A percentile compares a stretch with the other conserved stretches of the same genome.
Conservation (phyloP, 2,797 vertebrate genomes). For the Manis crassicaudata region DNA sequence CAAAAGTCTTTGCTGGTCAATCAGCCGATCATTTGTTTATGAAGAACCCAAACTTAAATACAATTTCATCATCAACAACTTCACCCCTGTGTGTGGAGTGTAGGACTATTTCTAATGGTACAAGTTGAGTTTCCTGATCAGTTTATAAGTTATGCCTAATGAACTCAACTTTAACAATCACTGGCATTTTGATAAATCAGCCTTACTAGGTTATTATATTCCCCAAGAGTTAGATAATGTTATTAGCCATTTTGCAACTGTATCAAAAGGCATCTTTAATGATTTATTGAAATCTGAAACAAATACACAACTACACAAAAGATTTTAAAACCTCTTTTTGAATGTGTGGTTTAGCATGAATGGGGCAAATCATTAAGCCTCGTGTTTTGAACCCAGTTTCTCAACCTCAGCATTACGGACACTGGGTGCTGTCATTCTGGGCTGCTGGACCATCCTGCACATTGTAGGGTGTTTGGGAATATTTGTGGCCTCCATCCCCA, state of each 20-base stretch:
- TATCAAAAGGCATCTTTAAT: constrained; percentile 54
- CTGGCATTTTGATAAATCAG: constrained; percentile 4
- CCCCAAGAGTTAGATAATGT: constrained; percentile 51
- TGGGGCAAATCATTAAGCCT: neutral
- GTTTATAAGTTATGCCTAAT: neutral
- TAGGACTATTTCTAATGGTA: neutral
- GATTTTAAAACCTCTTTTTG: constrained; percentile 5
- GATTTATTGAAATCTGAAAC: neutral
- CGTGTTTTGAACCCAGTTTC: neutral
- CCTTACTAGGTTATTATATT: constrained; percentile 58
- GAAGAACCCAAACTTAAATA: neutral
- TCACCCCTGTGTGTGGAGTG: neutral
- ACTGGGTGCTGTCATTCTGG: neutral
- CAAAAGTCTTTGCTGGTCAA: neutral
- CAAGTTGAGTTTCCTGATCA: constrained; percentile 36
- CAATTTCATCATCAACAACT: neutral
- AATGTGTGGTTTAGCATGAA: neutral
- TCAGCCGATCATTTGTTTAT: neutral
- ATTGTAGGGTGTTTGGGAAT: rapidly evolving
- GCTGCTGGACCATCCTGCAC: neutral
- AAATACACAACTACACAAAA: neutral
- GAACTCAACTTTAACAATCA: neutral
- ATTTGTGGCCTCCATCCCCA: rapidly evolving
- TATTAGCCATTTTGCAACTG: constrained; percentile 61
- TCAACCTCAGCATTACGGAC: rapidly evolving